Evolutionary conservation across 2,888 invertebrate species (phyloP), one percentile per base, ranked within the genome.

Genomic region (Polia nebulosa): DNA sequence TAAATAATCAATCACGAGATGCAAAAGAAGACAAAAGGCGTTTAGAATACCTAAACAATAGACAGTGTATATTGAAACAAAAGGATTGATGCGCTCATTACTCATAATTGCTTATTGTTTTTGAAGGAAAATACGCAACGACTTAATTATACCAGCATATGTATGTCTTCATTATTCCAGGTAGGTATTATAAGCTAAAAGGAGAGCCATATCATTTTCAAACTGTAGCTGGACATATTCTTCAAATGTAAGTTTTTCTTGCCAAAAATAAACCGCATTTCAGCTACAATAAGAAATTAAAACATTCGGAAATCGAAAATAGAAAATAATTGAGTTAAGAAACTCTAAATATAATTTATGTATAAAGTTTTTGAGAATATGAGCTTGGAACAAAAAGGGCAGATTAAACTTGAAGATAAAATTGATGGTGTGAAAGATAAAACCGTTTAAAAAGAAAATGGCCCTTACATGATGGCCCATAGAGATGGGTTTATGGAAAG

Each of bases 31-130:
- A 77, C 39, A 59, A 45, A 56, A 41, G 9, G 17, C 25, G 15
- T 60, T 65, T 61, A 49, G 58, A 47, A 56, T 49, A 58, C 25
- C 20, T 61, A 51, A 44, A 80, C 82, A 82, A 80, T 79, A 59
- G 62, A 41, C 32, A 13, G 32, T 51, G 49, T 44, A 45, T 49
- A 39, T 29, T 17, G 20, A 32, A 41, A 57, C 52, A 64, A 61
- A 72, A 56, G 61, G 58, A 59, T 66, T 61, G 51, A 45, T 47
- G 13, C 8, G 13, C 36, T 78, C 74, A 73, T 68, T 62, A 73
- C 25, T 65, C 22, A 61, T 80, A 78, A 81, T 69, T 69, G 69
- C 64, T 60, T 60, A 68, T 79, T 75, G 72, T 79, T 64, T 68
- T 58, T 44, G 57, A 77, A 72, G 49, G 56, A 39, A 15, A 55